Percentiles rank a stretch among this genome's conserved stretches.
phyloP scores from a whole-genome alignment of 2,113 vertebrate species.

The Pan troglodytes region DNA sequence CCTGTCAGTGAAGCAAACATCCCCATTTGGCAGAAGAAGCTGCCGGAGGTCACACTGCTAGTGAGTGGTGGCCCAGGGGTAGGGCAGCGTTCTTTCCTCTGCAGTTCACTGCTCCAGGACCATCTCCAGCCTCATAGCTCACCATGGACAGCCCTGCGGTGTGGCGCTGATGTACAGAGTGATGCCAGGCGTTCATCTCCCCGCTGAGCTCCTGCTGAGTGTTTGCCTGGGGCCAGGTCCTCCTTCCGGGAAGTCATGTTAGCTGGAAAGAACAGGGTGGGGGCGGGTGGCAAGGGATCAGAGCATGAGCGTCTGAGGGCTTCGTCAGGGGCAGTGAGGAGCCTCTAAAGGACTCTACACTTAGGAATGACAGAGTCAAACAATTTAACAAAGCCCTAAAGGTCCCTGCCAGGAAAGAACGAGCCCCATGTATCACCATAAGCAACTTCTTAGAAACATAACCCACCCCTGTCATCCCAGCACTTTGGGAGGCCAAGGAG shows the following conservation, averaged over 20 bases:
- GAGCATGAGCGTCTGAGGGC: neutral
- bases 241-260: neutral
- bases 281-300: fast-evolving
- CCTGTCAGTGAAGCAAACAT: neutral
- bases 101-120: neutral
- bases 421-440: neutral
- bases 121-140: neutral
- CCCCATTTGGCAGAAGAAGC: neutral
- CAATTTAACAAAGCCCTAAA: neutral
- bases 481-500: too few relatives aligned
- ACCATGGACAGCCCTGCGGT: neutral
- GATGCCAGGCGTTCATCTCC: fast-evolving
- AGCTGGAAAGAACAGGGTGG: neutral
- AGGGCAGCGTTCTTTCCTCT: neutral
- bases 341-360: neutral
- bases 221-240: neutral
- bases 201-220: neutral
- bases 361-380: neutral
- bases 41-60: neutral
- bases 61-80: neutral
- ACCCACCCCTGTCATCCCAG: neutral
- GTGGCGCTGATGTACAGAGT: too few relatives aligned
- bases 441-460: neutral
- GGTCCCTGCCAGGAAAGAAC: neutral
- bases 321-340: neutral